Base-by-base conservation (phyloP, 37 sponge, comb jelly and placozoan genomes). In the Ephydatia muelleri region DNA sequence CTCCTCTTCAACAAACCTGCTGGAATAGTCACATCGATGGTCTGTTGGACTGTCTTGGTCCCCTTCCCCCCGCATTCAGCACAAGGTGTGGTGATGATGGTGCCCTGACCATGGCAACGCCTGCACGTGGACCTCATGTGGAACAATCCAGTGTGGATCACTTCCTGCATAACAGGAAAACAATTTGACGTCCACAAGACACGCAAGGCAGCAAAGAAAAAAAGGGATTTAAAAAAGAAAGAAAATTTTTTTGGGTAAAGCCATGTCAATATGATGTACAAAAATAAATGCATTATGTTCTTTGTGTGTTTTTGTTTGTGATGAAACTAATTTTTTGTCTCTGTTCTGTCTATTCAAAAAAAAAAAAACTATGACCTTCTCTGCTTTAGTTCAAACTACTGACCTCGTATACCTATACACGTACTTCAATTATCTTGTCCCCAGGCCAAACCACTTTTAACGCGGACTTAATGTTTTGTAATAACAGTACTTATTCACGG, bases 51-150 rank as follows among this genome's bases (percentile, higher is more conserved):
- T 9, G 72, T 76, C 16, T 78, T 84, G 48, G 79, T 89, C 40
- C 95, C 95, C 9, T 33, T 49, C 4, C 95, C 95, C 27, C 69
- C 8, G 43, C 95, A 95, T 71, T 68, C 67, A 2, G 64, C 37
- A 69, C 95, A 95, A 11, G 91, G 93, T 6, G 84, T 84, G 38
- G 68, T 68, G 49, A 89, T 88, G 27, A 95, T 64, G 27, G 70
- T 82, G 23, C 95, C 95, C 37, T 90, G 80, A 1, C 95, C 95
- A 47, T 87, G 88, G 65, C 95, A 95, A 26, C 57, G 67, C 22
- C 89, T 81, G 86, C 95, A 95, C 2, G 91, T 86, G 26, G 87
- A 85, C 70, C 68, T 79, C 93, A 95, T 95, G 82, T 95, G 90
- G 76, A 95, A 95, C 29, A 95, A 48, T 0, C 93, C 93, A 37